phyloP scores from a whole-genome alignment of 2,113 vertebrate species.

The Dolichallabes microphthalmus region DNA sequence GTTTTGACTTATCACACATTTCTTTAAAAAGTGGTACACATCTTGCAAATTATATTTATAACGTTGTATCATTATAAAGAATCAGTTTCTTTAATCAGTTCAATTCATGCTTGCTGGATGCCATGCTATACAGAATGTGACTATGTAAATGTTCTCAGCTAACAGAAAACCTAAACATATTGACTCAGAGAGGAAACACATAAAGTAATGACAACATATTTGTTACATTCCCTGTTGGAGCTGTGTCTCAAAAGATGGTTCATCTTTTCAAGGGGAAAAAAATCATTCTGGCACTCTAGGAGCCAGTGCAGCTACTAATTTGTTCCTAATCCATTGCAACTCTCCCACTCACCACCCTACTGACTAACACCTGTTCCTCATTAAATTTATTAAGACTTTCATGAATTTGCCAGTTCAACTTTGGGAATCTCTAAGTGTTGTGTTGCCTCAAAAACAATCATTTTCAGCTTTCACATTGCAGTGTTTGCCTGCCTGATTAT shows the following conservation, averaged over 20 bases:
- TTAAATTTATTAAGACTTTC: not conserved
- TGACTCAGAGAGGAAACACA: not conserved
- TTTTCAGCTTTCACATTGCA: not conserved
- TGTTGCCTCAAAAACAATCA: not conserved
- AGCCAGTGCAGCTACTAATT: not conserved
- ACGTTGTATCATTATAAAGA: too few species aligned
- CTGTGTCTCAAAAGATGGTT: not conserved
- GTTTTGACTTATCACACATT: too few species aligned
- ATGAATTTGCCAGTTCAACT: not conserved
- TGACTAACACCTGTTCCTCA: conserved; percentile 8
- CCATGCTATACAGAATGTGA: not conserved
- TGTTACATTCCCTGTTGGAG: not conserved
- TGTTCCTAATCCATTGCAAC: not conserved
- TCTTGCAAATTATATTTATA: too few species aligned
- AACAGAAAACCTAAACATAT: not conserved
- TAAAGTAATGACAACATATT: not conserved
- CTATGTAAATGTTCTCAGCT: not conserved
- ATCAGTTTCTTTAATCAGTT: not conserved
- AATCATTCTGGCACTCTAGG: not conserved
- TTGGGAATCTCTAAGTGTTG: not conserved
- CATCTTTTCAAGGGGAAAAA: not conserved
- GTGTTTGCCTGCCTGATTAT: not conserved
- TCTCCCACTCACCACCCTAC: conserved; percentile 16
- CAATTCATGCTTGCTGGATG: not conserved
- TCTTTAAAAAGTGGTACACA: too few species aligned